phyloP scores from a whole-genome alignment of 2,113 vertebrate genomes.

The Pterocles orientalis region DNA sequence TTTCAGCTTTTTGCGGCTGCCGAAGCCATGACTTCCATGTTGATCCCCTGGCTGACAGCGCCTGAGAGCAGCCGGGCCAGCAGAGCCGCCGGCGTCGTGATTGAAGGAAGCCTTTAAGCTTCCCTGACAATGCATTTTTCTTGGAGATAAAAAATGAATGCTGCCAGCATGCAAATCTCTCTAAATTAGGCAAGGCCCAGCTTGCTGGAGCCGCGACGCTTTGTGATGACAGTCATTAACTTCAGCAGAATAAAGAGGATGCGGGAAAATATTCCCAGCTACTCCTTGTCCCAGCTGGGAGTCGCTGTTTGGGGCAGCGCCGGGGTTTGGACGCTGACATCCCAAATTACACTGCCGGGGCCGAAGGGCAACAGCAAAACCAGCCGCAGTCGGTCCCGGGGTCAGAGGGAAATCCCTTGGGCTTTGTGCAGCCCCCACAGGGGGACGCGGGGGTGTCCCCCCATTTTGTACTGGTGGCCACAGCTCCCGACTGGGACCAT shows the following conservation, averaged over 20 bases:
- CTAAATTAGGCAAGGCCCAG: slow-evolving; percentile 54
- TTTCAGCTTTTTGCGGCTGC: background rate
- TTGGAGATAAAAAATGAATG: slow-evolving; percentile 54
- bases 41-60: slow-evolving; percentile 4
- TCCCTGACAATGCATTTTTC: slow-evolving; percentile 44
- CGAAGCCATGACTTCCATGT: background rate
- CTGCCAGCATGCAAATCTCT: slow-evolving; percentile 71
- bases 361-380: background rate
- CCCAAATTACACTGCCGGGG: rapidly evolving
- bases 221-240: background rate
- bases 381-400: background rate
- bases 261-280: background rate
- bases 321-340: rapidly evolving
- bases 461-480: too few species aligned
- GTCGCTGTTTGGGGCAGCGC: rapidly evolving
- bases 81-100: background rate
- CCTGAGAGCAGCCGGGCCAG: slow-evolving; percentile 30
- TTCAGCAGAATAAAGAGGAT: background rate
- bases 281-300: background rate
- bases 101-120: slow-evolving; percentile 57
- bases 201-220: background rate
- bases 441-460: background rate
- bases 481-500: background rate
- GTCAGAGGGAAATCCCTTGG: background rate
- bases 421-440: background rate